These are phyloP conservation scores for Cyphomyrmex costatus DNA, from an alignment of 1,140 invertebrate species.

Conservation along the genomic window DNA sequence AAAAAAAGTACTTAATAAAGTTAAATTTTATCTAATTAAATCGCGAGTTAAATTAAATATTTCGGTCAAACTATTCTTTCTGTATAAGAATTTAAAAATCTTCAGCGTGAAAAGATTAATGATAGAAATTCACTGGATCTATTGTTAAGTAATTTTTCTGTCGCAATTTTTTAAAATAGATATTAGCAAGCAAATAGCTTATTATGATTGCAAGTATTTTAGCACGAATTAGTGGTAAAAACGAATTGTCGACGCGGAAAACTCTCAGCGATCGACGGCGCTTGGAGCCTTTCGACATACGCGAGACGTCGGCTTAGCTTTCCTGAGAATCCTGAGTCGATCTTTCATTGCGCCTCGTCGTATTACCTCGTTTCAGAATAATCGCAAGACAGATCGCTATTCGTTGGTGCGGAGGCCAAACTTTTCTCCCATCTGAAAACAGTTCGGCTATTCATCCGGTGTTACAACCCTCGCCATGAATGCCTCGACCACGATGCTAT, in stretches of 20 bases:
- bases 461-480: neutral
- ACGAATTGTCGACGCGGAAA: neutral
- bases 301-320: conserved; percentile 12
- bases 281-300: conserved; percentile 6
- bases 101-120: neutral
- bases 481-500: conserved; percentile 63
- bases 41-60: too few species aligned
- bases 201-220: neutral
- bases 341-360: conserved; percentile 19
- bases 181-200: neutral
- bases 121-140: neutral
- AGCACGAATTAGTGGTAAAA: neutral
- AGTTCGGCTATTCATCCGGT: conserved; percentile 66
- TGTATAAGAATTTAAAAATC: neutral
- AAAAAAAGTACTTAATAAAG: too few species aligned
- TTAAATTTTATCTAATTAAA: too few species aligned
- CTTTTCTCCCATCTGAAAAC: conserved; percentile 54
- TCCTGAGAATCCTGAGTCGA: conserved; percentile 10
- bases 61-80: too few species aligned
- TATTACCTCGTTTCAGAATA: conserved; percentile 59
- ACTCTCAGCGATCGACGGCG: neutral
- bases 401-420: conserved; percentile 1
- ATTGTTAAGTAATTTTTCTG: conserved; percentile 4
- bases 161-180: neutral
- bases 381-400: conserved; percentile 50